These are phyloP conservation scores for Diachrysia chrysitis DNA, from an alignment of 2,888 invertebrate genomes.

Conservation along the genomic window DNA sequence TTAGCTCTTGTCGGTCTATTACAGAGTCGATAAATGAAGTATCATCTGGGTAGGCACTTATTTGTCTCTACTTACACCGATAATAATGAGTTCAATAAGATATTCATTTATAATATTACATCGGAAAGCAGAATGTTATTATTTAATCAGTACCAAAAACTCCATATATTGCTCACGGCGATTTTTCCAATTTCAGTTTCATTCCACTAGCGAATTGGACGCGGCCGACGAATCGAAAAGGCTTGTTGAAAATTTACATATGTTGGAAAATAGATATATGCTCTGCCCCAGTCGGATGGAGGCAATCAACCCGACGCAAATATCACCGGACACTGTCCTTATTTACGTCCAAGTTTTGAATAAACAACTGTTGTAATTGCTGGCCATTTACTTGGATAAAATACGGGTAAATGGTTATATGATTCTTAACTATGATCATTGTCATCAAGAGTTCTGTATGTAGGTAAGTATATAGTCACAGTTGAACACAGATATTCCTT, in stretches of 20 bases:
- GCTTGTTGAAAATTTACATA: constrained; percentile 87
- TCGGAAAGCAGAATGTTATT: constrained; percentile 35
- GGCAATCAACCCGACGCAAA: constrained; percentile 83
- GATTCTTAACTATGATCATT: not conserved
- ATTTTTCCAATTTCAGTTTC: constrained; percentile 84
- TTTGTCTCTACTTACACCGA: no score
- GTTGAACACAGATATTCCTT: no score
- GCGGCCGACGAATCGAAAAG: constrained; percentile 83
- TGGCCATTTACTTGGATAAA: constrained; percentile 59
- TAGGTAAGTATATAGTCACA: no score
- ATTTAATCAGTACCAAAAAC: constrained; percentile 57
- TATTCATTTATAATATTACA: constrained; percentile 3
- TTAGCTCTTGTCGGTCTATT: no score
- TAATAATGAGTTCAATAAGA: not conserved
- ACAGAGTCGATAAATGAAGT: no score
- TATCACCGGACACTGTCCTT: constrained; percentile 68
- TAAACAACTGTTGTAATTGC: constrained; percentile 70
- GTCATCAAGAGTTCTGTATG: no score
- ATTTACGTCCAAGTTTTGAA: constrained; percentile 74
- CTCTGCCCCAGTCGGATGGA: constrained; percentile 68
- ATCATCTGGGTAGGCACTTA: no score
- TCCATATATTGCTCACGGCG: constrained; percentile 69
- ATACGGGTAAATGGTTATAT: constrained; percentile 17
- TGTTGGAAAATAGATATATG: constrained; percentile 76
- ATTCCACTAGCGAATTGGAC: constrained; percentile 82